phyloP scores from a whole-genome alignment of 1,140 invertebrate genomes.

The Drosophila equinoxialis region DNA sequence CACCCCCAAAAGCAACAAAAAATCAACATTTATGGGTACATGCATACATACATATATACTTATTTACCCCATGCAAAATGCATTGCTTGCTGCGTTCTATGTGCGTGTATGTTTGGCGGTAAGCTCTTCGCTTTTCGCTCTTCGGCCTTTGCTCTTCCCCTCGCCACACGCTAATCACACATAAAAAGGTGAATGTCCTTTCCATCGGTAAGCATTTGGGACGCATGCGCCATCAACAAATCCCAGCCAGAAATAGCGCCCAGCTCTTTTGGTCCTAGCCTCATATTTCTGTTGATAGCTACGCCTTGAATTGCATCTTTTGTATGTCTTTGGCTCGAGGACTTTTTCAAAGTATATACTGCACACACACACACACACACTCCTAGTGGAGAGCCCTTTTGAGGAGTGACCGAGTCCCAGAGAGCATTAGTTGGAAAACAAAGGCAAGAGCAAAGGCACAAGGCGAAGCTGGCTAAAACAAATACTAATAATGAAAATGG shows the following conservation, averaged over 20 bases:
- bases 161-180: not conserved
- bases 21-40: too few species aligned
- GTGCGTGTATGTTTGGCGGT: constrained; percentile 1
- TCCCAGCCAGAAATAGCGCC: constrained; percentile 22
- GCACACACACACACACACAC: not conserved
- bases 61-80: not conserved
- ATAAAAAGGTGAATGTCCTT: constrained; percentile 32
- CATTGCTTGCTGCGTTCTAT: constrained; percentile 3
- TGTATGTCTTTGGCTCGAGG: constrained; percentile 10
- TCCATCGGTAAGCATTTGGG: constrained; percentile 8
- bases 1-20: not conserved
- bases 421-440: constrained; percentile 5
- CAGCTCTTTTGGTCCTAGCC: constrained; percentile 9
- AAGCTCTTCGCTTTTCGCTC: not conserved
- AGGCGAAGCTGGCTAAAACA: constrained; percentile 12
- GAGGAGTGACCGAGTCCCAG: constrained; percentile 21
- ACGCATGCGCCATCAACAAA: constrained; percentile 23
- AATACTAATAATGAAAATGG: not conserved
- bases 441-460: not conserved
- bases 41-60: too few species aligned
- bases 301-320: constrained; percentile 20
- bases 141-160: not conserved
- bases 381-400: constrained; percentile 10
- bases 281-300: constrained; percentile 17
- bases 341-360: constrained; percentile 12